Evolutionary conservation across 2,888 invertebrate species (phyloP), one percentile per base, ranked within the genome.

Genomic region (Caenorhabditis imperialis): DNA sequence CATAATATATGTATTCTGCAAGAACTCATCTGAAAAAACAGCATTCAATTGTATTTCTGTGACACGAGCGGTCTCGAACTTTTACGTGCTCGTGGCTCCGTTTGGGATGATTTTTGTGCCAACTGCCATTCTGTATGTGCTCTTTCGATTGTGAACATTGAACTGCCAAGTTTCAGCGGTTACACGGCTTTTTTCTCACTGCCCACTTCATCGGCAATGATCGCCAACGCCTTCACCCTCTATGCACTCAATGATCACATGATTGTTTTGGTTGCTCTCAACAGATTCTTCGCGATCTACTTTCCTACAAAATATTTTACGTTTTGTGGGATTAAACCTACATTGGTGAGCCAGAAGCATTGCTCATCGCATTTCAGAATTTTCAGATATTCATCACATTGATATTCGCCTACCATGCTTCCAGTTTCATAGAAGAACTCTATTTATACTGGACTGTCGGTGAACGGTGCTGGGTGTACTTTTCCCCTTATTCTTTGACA

Each of bases 261-360:
- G 12, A 67, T 58, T n/a, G 16, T 58, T n/a, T 16, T 67, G 2
- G 37, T 42, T 10, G 51, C 67, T 5, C 23, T 67, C 20, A 67
- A 67, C 37, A 40, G 67, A 23, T 51, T 50, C n/a, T 57, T 40
- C 25, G 67, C 67, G 5, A 30, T 67, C 3, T 67, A 40, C 20
- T 35, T 57, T 22, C 67, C 67, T n/a, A 12, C 57, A 5, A 40
- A 40, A 1, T 67, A 67, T 23, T 27, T 37, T 2, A 22, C 12
- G 4, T 16, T 48, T 18, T 67, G 38, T 35, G 67, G 57, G 18
- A 42, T 67, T 35, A 67, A 57, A 18, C 42, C 33, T 3, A 67
- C 67, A 10, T 0, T 54, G 27, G 62, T 54, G 2, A 30, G 47
- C 14, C 20, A 27, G 18, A 2, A 8, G 27, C 2, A 20, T 12